phyloP scores from a whole-genome alignment of 2,888 invertebrate genomes.

The Meiosimyza platycephala region DNA sequence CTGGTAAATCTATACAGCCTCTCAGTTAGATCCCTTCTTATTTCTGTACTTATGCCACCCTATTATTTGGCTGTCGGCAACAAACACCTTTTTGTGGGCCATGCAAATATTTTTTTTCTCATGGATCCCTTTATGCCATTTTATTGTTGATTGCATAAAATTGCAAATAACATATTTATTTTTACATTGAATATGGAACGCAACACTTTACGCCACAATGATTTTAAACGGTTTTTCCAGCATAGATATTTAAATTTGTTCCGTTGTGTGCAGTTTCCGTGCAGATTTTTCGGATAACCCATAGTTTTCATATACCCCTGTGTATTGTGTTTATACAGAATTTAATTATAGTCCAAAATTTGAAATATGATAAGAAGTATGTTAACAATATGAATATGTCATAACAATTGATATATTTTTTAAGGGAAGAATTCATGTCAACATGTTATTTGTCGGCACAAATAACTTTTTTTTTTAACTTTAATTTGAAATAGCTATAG shows the following conservation, averaged over 20 bases:
- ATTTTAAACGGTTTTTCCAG: constrained; percentile 28
- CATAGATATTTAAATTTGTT: constrained; percentile 7
- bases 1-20: background rate
- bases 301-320: constrained; percentile 1
- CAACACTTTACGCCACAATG: constrained; percentile 29
- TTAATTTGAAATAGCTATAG: too few relatives aligned
- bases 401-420: constrained; percentile 28
- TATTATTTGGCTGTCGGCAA: constrained; percentile 24
- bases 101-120: constrained; percentile 24
- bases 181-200: constrained; percentile 3
- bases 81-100: constrained; percentile 22
- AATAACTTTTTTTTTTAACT: too few relatives aligned
- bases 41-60: background rate
- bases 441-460: too few relatives aligned
- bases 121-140: background rate
- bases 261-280: background rate
- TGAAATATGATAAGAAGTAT: background rate
- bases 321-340: constrained; percentile 11
- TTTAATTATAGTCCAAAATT: constrained; percentile 21
- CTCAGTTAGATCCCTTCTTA: background rate
- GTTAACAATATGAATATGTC: constrained; percentile 32
- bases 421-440: too few relatives aligned
- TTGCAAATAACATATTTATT: background rate
- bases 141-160: background rate
- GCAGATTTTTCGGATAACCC: background rate